Conservation (phyloP, 2,113 vertebrate species). For the Antechinus stuartii region DNA sequence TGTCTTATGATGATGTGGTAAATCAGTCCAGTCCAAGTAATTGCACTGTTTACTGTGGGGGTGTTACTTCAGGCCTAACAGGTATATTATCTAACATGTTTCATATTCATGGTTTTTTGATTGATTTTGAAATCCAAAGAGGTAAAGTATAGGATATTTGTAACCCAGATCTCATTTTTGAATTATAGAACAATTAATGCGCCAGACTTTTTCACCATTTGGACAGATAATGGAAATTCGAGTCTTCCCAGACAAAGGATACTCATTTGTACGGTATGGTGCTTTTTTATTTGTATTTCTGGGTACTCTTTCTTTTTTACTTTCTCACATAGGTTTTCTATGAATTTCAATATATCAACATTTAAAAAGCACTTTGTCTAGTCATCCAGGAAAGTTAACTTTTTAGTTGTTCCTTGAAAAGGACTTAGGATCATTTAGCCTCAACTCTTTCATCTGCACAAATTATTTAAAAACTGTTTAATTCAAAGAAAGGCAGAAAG, state of each 20-base stretch:
- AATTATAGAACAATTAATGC: constrained; percentile 96
- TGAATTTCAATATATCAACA: neutral
- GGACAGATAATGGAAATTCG: constrained; percentile 98
- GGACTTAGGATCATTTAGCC: neutral
- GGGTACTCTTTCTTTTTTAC: neutral
- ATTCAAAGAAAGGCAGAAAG: neutral
- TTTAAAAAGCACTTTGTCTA: neutral
- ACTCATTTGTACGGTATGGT: constrained; percentile 95
- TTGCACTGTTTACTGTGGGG: constrained; percentile 98
- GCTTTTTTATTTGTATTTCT: accelerated
- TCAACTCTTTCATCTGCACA: neutral
- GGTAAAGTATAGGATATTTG: neutral
- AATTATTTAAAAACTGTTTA: neutral
- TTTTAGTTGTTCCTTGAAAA: neutral
- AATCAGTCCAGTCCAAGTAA: constrained; percentile 98
- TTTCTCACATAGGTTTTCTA: neutral
- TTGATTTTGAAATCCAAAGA: neutral
- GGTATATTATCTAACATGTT: constrained; percentile 81
- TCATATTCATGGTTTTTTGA: neutral
- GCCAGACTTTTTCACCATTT: constrained; percentile 97
- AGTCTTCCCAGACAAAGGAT: constrained; percentile 99
- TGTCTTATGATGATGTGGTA: constrained; percentile 97
- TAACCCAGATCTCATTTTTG: constrained; percentile 47
- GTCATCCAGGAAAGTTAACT: neutral
- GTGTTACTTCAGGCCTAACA: constrained; percentile 95